phyloP scores from a whole-genome alignment of 2,113 vertebrate genomes.

The Dipodomys ordii region DNA sequence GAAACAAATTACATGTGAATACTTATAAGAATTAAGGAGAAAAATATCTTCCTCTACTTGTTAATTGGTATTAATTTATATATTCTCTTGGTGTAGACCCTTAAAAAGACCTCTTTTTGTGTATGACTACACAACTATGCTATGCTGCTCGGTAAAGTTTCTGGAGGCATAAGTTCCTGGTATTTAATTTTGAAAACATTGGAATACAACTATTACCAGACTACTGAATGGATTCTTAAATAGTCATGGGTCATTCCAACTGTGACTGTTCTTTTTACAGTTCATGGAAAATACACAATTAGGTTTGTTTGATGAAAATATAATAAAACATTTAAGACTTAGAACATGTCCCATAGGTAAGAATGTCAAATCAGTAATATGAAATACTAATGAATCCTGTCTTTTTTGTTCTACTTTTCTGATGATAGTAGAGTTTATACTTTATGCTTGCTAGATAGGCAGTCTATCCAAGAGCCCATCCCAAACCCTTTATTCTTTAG shows the following conservation, averaged over 20 bases:
- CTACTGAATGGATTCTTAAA: background rate
- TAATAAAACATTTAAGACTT: slow-evolving; percentile 1
- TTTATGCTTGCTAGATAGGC: too few relatives aligned
- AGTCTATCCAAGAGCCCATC: too few relatives aligned
- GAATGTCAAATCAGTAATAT: slow-evolving; percentile 13
- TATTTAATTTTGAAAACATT: slow-evolving; percentile 41
- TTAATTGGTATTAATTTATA: slow-evolving; percentile 66
- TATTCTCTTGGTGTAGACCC: background rate
- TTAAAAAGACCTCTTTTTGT: background rate
- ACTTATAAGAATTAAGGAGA: slow-evolving; percentile 63
- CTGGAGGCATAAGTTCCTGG: background rate
- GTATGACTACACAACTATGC: background rate
- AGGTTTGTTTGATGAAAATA: slow-evolving; percentile 25
- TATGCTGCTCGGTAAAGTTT: background rate
- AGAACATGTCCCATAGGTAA: slow-evolving; percentile 10
- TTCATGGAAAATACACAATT: background rate
- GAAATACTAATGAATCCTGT: background rate
- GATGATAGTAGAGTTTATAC: too few relatives aligned
- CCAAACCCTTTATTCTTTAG: too few relatives aligned
- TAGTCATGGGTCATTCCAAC: background rate
- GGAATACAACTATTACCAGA: background rate
- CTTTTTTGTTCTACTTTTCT: background rate
- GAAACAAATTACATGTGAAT: slow-evolving; percentile 77
- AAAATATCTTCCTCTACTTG: slow-evolving; percentile 65
- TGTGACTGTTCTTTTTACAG: background rate